These are phyloP conservation scores for Sympetrum striolatum DNA, from an alignment of 2,888 invertebrate species.

Conservation along the genomic window DNA sequence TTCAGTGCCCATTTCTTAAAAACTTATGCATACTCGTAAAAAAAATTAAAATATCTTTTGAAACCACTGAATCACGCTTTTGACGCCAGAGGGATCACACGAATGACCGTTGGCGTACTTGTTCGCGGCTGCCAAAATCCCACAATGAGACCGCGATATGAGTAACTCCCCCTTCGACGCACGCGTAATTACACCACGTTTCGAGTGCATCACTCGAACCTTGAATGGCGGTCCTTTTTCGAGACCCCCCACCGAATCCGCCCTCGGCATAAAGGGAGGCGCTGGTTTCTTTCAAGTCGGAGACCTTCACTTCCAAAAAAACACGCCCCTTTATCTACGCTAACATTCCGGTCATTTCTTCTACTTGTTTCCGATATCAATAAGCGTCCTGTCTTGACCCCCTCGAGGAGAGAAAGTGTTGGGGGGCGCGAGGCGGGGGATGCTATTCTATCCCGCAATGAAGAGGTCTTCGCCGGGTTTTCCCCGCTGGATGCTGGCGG, in stretches of 20 bases:
- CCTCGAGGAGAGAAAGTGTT: background rate
- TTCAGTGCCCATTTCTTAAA: too few relatives aligned
- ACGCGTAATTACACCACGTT: background rate
- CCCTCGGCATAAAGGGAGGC: background rate
- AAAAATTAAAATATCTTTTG: too few relatives aligned
- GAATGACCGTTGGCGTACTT: too few relatives aligned
- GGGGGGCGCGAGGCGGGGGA: background rate
- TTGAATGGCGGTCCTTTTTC: background rate
- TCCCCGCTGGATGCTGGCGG: background rate
- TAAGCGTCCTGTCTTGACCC: too few relatives aligned
- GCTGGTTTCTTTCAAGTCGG: background rate
- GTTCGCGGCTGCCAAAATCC: background rate
- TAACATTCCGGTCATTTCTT: too few relatives aligned
- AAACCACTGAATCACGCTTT: too few relatives aligned
- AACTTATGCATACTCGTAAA: too few relatives aligned
- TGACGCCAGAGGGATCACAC: too few relatives aligned
- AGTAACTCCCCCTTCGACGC: background rate
- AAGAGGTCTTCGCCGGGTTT: slow-evolving; percentile 20
- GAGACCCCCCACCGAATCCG: background rate
- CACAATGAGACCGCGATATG: background rate
- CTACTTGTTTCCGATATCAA: too few relatives aligned
- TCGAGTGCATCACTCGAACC: background rate
- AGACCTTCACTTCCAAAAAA: too few relatives aligned
- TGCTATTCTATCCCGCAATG: background rate
- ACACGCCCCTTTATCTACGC: too few relatives aligned